These are phyloP conservation scores for Ranitomeya imitator DNA, from an alignment of 2,113 vertebrate species.

Conservation along the genomic window DNA sequence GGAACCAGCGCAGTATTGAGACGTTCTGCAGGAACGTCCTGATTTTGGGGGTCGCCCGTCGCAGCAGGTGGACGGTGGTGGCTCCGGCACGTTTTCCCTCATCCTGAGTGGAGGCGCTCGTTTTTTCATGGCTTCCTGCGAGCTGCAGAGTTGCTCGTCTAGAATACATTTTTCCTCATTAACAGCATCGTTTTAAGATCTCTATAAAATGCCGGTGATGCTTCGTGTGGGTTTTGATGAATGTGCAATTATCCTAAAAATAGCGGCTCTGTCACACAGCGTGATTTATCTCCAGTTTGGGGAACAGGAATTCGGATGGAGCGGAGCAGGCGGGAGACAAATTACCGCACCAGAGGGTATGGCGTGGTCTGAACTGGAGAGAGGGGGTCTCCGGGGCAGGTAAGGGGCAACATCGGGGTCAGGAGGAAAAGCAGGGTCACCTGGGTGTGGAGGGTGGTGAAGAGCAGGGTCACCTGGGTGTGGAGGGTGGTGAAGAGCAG, in stretches of 20 bases:
- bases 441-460: not conserved
- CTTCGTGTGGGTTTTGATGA: slow-evolving; percentile 46
- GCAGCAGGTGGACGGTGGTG: not conserved
- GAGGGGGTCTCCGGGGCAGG: not conserved
- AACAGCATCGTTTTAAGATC: slow-evolving; percentile 12
- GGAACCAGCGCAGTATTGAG: too few species aligned
- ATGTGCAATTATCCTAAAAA: slow-evolving; percentile 50
- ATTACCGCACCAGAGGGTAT: not conserved
- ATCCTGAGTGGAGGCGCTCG: not conserved
- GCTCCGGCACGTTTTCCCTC: too few species aligned
- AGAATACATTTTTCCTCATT: slow-evolving; percentile 50
- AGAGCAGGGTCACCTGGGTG: not conserved
- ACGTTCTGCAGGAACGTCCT: too few species aligned
- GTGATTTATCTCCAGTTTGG: slow-evolving; percentile 19
- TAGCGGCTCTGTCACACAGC: slow-evolving; percentile 2
- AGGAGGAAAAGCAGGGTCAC: too few species aligned
- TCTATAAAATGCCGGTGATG: slow-evolving; percentile 24
- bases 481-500: too few species aligned
- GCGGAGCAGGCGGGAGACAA: not conserved
- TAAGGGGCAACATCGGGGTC: too few species aligned
- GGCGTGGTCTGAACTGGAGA: not conserved
- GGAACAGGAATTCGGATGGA: not conserved
- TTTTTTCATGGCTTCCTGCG: not conserved
- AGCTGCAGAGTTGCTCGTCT: not conserved
- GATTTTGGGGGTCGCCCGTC: not conserved